Percentiles rank a stretch among this genome's conserved stretches.
These are phyloP conservation scores for Notodonta dromedarius DNA, from an alignment of 2,888 invertebrate species.

Conservation along the genomic window DNA sequence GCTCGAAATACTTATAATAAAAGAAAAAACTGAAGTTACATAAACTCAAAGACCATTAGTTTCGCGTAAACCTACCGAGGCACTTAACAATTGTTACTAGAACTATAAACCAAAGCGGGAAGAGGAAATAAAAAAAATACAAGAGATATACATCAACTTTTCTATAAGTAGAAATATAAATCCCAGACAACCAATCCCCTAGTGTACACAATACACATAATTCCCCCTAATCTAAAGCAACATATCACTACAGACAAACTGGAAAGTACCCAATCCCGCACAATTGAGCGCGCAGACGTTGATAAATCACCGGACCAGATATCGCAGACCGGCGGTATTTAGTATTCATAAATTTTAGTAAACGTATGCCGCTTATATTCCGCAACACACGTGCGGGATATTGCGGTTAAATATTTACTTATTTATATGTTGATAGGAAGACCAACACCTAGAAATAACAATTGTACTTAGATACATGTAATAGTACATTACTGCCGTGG, in stretches of 20 bases:
- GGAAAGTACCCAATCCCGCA: slow-evolving; percentile 41
- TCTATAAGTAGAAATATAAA: background rate
- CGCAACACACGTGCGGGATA: slow-evolving; percentile 35
- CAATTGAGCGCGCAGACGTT: slow-evolving; percentile 42
- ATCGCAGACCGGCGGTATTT: slow-evolving; percentile 28
- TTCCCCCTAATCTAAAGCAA: slow-evolving; percentile 38
- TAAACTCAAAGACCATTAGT: too few relatives aligned
- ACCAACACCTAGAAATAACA: too few relatives aligned
- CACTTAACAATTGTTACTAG: too few relatives aligned
- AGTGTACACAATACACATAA: slow-evolving; percentile 16
- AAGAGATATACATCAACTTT: too few relatives aligned
- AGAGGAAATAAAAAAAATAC: too few relatives aligned
- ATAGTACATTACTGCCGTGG: too few relatives aligned
- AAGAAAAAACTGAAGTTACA: too few relatives aligned
- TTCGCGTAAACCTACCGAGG: too few relatives aligned
- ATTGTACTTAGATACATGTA: too few relatives aligned
- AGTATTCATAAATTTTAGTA: slow-evolving; percentile 46
- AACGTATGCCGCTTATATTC: slow-evolving; percentile 37
- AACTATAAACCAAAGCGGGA: too few relatives aligned
- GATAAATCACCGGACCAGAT: slow-evolving; percentile 38
- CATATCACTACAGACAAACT: slow-evolving; percentile 42
- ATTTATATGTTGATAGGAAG: too few relatives aligned
- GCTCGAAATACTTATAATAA: too few relatives aligned
- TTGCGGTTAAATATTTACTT: slow-evolving; percentile 24
- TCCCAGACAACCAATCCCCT: slow-evolving; percentile 41